A percentile compares a stretch with the other conserved stretches of the same genome.
Evolutionary conservation across 2,797 vertebrate species (phyloP).

Genomic region (Acanthornis magna): DNA sequence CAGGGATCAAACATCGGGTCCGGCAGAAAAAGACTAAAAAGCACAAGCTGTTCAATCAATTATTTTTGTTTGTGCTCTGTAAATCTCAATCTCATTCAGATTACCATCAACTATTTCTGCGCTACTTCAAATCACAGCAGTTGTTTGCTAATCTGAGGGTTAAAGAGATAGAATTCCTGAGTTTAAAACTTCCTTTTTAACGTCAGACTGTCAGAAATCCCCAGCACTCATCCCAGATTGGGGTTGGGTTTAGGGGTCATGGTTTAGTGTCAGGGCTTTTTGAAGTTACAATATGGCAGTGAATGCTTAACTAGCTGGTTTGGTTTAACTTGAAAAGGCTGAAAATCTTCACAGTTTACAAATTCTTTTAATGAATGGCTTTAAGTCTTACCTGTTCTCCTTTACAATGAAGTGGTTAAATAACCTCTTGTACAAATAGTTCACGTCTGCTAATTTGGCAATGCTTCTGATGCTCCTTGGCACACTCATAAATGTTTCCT

Average conservation of each 20-base stretch:
- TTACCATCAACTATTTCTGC: not conserved
- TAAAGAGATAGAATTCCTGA: not conserved
- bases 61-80: not conserved
- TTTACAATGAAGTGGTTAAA: not conserved
- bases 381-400: conserved; percentile 17
- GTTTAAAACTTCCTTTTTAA: not conserved
- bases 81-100: not conserved
- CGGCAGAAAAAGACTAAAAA: not conserved
- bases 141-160: not conserved
- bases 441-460: conserved; percentile 14
- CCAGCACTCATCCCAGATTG: not conserved
- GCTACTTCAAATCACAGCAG: not conserved
- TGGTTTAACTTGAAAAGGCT: not conserved
- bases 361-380: not conserved
- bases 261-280: not conserved
- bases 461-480: conserved; percentile 11
- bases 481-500: not conserved
- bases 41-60: not conserved
- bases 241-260: not conserved
- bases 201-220: not conserved
- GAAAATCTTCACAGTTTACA: not conserved
- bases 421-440: not conserved
- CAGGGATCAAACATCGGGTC: not conserved
- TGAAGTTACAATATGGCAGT: not conserved
- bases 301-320: not conserved